Conservation (phyloP, 2,113 vertebrate species). For the Gnathonemus longibarbis region DNA sequence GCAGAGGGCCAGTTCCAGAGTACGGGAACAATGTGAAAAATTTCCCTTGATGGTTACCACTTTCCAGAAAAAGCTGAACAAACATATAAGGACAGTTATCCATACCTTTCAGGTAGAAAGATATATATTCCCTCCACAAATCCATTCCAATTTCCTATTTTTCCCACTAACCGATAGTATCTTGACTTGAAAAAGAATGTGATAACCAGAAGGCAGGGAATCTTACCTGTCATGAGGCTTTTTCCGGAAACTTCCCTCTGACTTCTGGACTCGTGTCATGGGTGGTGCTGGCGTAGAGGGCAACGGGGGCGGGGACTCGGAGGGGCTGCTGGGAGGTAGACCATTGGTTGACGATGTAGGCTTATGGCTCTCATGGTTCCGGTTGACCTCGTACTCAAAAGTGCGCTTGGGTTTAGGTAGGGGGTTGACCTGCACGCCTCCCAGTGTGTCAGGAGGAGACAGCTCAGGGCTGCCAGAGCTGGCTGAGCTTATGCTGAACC, state of each 20-base stretch:
- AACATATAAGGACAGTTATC: not conserved
- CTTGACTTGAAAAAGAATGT: not conserved
- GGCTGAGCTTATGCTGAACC: slow-evolving; percentile 53
- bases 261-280: slow-evolving; percentile 67
- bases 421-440: slow-evolving; percentile 75
- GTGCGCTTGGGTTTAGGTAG: slow-evolving; percentile 97
- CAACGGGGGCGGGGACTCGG: slow-evolving; percentile 79
- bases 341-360: slow-evolving; percentile 71
- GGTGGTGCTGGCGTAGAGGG: slow-evolving; percentile 84
- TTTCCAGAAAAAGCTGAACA: not conserved
- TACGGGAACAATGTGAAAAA: slow-evolving; percentile 3
- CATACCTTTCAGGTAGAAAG: not conserved
- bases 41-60: not conserved
- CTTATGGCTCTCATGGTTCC: slow-evolving; percentile 73
- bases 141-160: not conserved
- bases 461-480: slow-evolving; percentile 60
- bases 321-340: slow-evolving; percentile 71
- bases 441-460: slow-evolving; percentile 51
- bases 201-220: not conserved
- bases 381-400: slow-evolving; percentile 96
- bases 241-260: slow-evolving; percentile 61
- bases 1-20: not conserved
- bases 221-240: slow-evolving; percentile 84
- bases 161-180: not conserved
- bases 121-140: not conserved